These are phyloP conservation scores for Intellagama lesueurii DNA, from an alignment of 2,797 vertebrate genomes.

Conservation along the genomic window DNA sequence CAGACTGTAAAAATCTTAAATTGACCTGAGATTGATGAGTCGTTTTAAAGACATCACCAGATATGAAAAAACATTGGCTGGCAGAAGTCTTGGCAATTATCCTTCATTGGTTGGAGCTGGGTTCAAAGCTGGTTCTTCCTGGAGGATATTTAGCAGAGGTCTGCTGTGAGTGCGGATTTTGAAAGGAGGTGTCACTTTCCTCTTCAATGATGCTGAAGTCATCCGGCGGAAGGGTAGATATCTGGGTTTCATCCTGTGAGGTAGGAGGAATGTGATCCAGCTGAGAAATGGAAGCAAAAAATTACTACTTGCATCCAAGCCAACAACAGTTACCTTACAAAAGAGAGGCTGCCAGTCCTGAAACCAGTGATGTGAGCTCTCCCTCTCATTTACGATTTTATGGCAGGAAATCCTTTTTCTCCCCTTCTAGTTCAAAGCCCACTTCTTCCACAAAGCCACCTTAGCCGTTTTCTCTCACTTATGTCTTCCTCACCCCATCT, in stretches of 20 bases:
- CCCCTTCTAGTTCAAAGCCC: not conserved
- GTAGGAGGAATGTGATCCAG: slow-evolving; percentile 65
- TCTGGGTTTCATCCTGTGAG: slow-evolving; percentile 81
- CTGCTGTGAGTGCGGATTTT: not conserved
- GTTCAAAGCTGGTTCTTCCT: not conserved
- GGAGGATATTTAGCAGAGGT: not conserved
- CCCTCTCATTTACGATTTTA: too few relatives aligned
- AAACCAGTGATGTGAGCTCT: not conserved
- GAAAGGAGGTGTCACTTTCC: slow-evolving; percentile 30
- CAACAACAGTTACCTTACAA: fast-evolving
- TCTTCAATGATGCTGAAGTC: slow-evolving; percentile 84
- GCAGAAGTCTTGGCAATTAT: slow-evolving; percentile 76
- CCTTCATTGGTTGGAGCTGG: slow-evolving; percentile 74
- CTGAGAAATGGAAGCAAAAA: slow-evolving; percentile 68
- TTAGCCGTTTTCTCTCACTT: too few relatives aligned
- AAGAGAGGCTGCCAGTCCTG: fast-evolving
- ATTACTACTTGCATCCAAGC: not conserved
- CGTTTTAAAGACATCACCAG: slow-evolving; percentile 74
- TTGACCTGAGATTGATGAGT: slow-evolving; percentile 92
- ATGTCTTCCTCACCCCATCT: too few relatives aligned
- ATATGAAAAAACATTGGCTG: slow-evolving; percentile 47
- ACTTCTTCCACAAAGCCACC: too few relatives aligned
- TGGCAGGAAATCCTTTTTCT: not conserved
- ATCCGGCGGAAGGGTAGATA: slow-evolving; percentile 86
- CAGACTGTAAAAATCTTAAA: slow-evolving; percentile 73